phyloP scores from a whole-genome alignment of 1,140 invertebrate genomes.

The Magallana gigas region DNA sequence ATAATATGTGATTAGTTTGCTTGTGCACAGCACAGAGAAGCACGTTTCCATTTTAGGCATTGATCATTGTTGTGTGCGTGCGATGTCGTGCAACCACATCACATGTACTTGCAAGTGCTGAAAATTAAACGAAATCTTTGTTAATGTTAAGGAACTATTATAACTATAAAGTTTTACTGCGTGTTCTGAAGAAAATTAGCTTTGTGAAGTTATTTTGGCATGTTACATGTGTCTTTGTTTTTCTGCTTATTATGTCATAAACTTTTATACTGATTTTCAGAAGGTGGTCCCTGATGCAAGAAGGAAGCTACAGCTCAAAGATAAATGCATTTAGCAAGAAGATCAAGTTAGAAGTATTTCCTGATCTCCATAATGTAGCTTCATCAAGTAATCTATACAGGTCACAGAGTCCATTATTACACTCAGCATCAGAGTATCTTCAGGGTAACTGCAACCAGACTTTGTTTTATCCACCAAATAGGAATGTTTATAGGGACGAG shows the following conservation, averaged over 20 bases:
- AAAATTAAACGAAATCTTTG: neutral
- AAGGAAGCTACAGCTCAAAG: conserved; percentile 72
- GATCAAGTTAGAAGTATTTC: conserved; percentile 71
- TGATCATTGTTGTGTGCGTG: neutral
- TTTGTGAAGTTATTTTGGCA: too few relatives aligned
- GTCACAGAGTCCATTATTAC: conserved; percentile 58
- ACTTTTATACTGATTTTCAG: neutral
- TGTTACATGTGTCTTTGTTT: too few relatives aligned
- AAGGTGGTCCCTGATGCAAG: conserved; percentile 71
- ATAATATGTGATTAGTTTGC: too few relatives aligned
- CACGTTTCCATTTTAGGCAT: neutral
- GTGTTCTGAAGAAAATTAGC: too few relatives aligned
- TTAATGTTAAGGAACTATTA: too few relatives aligned
- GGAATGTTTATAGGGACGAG: conserved; percentile 67
- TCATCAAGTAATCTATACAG: conserved; percentile 50
- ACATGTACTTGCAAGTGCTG: neutral
- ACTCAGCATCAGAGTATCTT: conserved; percentile 44
- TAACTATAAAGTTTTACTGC: too few relatives aligned
- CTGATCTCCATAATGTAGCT: conserved; percentile 74
- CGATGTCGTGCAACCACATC: neutral
- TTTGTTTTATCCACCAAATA: conserved; percentile 67
- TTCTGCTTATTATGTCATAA: too few relatives aligned
- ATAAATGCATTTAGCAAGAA: conserved; percentile 76
- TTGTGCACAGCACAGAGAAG: neutral
- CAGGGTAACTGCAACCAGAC: conserved; percentile 57